Conservation (phyloP, 2,888 invertebrate species). For the Dusona sp. region DNA sequence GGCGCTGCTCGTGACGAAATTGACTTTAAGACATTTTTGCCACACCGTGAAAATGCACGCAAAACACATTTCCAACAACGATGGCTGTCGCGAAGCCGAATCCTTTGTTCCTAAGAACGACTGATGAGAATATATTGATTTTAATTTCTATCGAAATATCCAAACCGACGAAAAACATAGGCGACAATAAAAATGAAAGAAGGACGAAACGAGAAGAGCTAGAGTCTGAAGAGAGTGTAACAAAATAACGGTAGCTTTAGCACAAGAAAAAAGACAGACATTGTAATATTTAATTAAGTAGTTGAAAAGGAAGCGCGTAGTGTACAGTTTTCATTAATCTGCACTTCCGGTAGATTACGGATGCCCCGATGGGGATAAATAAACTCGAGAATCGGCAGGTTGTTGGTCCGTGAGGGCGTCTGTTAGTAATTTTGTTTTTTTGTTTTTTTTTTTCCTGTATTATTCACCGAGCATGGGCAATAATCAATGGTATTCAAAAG, state of each 20-base stretch:
- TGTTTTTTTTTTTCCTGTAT: conserved; percentile 26
- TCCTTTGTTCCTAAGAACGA: conserved; percentile 60
- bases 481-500: conserved; percentile 37
- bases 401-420: background rate
- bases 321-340: conserved; percentile 76
- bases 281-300: conserved; percentile 78
- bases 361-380: conserved; percentile 59
- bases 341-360: conserved; percentile 60
- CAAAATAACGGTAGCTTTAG: conserved; percentile 77
- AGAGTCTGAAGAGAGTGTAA: conserved; percentile 12
- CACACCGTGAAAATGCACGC: background rate
- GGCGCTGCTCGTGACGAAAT: background rate
- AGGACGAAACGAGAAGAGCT: conserved; percentile 15
- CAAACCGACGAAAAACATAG: conserved; percentile 16
- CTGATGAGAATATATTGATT: conserved; percentile 23
- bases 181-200: conserved; percentile 45
- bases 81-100: conserved; percentile 1
- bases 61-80: background rate
- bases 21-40: background rate
- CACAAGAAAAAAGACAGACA: conserved; percentile 76
- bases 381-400: background rate
- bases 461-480: conserved; percentile 44
- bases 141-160: conserved; percentile 3
- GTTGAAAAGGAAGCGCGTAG: conserved; percentile 72
- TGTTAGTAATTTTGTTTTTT: conserved; percentile 29